Evolutionary conservation across 2,113 vertebrate genomes (phyloP).

Genomic region (Leptobrachium ailaonicum): DNA sequence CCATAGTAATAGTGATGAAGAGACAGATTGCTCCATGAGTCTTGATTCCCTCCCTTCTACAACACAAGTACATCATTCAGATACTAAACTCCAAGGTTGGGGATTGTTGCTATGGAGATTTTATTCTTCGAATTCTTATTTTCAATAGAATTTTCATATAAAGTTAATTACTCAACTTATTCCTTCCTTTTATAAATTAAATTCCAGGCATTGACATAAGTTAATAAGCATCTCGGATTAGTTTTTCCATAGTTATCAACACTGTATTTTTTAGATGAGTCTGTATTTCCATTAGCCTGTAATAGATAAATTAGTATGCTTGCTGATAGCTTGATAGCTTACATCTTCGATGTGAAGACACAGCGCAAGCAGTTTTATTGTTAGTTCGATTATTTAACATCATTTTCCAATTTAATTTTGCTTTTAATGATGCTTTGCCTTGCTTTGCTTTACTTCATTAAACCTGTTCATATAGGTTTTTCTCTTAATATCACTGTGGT

Average conservation of each 20-base stretch:
- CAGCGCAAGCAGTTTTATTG: neutral
- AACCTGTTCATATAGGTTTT: too few relatives aligned
- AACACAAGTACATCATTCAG: conserved; percentile 33
- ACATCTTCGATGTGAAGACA: neutral
- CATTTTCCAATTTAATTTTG: neutral
- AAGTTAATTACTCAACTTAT: conserved; percentile 46
- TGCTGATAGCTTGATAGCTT: neutral
- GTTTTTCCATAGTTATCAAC: conserved; percentile 28
- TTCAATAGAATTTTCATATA: conserved; percentile 23
- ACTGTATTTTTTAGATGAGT: conserved; percentile 2
- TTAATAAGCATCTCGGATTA: conserved; percentile 29
- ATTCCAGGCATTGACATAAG: conserved; percentile 30
- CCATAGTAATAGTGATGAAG: conserved; percentile 15
- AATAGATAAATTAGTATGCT: conserved; percentile 34
- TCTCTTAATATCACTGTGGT: too few relatives aligned
- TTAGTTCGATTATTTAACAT: neutral
- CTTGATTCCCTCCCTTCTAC: conserved; percentile 23
- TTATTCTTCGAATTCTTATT: conserved; percentile 41
- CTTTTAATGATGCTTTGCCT: neutral
- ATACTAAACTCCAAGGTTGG: conserved; percentile 22
- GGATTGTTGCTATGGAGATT: conserved; percentile 40
- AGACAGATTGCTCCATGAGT: conserved; percentile 40
- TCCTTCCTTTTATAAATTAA: conserved; percentile 37
- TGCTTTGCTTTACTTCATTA: neutral
- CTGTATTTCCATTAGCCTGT: neutral